phyloP scores from a whole-genome alignment of 2,797 vertebrate genomes.

The Echiichthys vipera region DNA sequence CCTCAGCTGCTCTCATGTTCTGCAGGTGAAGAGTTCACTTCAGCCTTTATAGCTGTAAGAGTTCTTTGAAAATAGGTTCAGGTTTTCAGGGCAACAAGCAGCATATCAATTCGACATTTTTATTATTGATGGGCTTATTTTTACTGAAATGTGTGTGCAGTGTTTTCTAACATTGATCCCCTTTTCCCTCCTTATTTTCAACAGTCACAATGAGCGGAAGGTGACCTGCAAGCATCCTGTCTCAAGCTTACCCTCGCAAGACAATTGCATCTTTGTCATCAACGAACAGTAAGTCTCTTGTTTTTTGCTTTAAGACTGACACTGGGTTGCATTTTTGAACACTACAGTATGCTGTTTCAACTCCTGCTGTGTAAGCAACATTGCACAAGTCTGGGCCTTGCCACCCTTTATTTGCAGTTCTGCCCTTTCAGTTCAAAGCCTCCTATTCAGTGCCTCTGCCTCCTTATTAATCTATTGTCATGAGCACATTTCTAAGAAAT shows the following conservation, averaged over 20 bases:
- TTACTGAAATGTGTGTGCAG: conserved; percentile 3
- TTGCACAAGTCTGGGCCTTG: conserved; percentile 33
- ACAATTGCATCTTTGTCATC: conserved; percentile 99
- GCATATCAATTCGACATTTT: neutral
- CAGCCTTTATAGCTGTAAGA: conserved; percentile 5
- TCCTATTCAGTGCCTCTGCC: conserved; percentile 13
- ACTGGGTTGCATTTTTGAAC: conserved; percentile 65
- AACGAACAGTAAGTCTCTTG: conserved; percentile 96
- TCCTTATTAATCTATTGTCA: conserved; percentile 14
- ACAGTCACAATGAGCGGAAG: conserved; percentile 98
- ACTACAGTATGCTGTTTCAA: conserved; percentile 39
- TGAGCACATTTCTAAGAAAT: conserved; percentile 26
- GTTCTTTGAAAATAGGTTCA: conserved; percentile 13
- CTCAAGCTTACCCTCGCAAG: conserved; percentile 93
- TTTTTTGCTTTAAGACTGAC: conserved; percentile 62
- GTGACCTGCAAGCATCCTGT: conserved; percentile 98
- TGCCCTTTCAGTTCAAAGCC: conserved; percentile 31
- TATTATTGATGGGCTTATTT: conserved; percentile 7
- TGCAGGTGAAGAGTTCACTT: neutral
- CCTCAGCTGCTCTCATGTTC: conserved; percentile 6
- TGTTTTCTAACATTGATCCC: conserved; percentile 22
- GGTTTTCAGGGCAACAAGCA: neutral
- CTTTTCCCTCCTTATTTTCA: neutral
- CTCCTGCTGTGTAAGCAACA: conserved; percentile 38
- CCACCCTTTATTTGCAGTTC: conserved; percentile 33